A percentile compares a stretch with the other conserved stretches of the same genome.
Conservation (phyloP, 2,888 invertebrate genomes). For the Ptychoptera contaminata region DNA sequence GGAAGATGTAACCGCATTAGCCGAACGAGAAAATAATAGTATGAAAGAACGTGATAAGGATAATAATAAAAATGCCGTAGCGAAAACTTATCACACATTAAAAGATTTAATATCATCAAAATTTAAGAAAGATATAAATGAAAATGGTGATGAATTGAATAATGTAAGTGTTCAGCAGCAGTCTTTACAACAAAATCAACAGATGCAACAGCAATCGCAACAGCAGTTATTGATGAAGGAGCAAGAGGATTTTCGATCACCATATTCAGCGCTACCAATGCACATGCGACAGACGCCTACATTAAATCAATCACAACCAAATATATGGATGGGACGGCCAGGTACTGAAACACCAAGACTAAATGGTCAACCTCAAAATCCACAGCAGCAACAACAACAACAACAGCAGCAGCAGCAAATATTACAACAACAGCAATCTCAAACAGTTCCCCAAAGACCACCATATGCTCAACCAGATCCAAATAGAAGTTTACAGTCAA, state of each 20-base stretch:
- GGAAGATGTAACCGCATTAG: constrained; percentile 38
- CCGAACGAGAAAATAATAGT: constrained; percentile 38
- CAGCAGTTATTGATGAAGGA: constrained; percentile 7
- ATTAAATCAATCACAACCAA: constrained; percentile 14
- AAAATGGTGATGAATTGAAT: constrained; percentile 31
- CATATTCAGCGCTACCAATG: constrained; percentile 33
- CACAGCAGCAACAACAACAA: neutral
- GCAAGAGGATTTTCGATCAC: constrained; percentile 23
- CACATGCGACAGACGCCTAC: constrained; percentile 16
- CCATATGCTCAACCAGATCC: constrained; percentile 8
- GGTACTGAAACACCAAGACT: neutral
- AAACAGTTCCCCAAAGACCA: constrained; percentile 10
- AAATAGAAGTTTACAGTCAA: constrained; percentile 16
- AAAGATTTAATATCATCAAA: constrained; percentile 71
- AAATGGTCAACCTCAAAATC: neutral
- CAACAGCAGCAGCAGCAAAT: constrained; percentile 18
- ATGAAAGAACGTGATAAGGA: constrained; percentile 25
- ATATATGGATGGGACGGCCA: constrained; percentile 12
- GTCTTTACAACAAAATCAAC: constrained; percentile 8
- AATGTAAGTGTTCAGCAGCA: constrained; percentile 17
- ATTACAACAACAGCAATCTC: constrained; percentile 7
- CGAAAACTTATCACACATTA: constrained; percentile 65
- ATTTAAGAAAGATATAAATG: constrained; percentile 45
- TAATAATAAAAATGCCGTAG: constrained; percentile 42
- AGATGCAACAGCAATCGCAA: constrained; percentile 9